A percentile compares a stretch with the other conserved stretches of the same genome.
Evolutionary conservation across 2,888 invertebrate species (phyloP).

Genomic region (Chydorus sphaericus): DNA sequence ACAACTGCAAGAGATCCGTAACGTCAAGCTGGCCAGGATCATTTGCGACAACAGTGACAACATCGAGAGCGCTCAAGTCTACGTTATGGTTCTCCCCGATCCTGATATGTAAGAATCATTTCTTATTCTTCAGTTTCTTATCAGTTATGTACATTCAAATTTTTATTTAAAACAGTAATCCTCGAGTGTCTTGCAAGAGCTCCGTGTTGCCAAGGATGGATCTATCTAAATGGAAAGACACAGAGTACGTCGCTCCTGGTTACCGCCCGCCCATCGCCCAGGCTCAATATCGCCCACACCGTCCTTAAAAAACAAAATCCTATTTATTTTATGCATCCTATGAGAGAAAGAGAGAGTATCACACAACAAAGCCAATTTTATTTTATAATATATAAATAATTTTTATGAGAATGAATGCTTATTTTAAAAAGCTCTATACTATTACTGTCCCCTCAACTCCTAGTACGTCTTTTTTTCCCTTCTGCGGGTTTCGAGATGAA

Average conservation of each 20-base stretch:
- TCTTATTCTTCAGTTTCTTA: neutral
- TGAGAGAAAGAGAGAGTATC: neutral
- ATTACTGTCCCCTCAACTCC: too few relatives aligned
- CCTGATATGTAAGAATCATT: conserved; percentile 29
- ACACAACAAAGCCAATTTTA: neutral
- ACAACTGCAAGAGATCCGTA: conserved; percentile 32
- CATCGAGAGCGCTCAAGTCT: conserved; percentile 30
- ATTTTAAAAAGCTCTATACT: too few relatives aligned
- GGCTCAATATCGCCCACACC: neutral
- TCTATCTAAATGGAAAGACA: conserved; percentile 27
- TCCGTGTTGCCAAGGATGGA: conserved; percentile 26
- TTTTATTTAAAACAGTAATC: conserved; percentile 29
- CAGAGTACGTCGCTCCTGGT: conserved; percentile 9
- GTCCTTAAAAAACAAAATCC: neutral
- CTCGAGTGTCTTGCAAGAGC: conserved; percentile 29
- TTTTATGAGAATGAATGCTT: too few relatives aligned
- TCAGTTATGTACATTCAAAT: neutral
- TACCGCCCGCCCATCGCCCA: neutral
- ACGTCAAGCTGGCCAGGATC: conserved; percentile 29
- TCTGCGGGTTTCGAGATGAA: too few relatives aligned
- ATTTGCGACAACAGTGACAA: conserved; percentile 33
- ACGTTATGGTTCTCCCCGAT: conserved; percentile 32
- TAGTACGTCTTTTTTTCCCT: too few relatives aligned
- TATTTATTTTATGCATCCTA: neutral
- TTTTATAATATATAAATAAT: neutral